Conservation (phyloP, 2,113 vertebrate species). For the Bos javanicus region DNA sequence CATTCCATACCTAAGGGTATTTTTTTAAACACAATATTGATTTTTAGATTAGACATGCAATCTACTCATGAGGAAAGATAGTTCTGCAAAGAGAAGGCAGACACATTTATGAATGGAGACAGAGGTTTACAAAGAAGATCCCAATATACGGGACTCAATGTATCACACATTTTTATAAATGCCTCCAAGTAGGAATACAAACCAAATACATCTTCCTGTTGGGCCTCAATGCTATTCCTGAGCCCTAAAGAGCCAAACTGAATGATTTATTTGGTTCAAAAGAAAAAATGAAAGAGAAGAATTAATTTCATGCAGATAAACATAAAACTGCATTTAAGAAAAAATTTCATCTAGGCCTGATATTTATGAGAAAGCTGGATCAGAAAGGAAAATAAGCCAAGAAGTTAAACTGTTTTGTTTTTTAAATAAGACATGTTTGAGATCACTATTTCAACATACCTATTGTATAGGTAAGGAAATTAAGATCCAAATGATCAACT, state of each 20-base stretch:
- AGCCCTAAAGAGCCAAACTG: not conserved
- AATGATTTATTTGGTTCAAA: not conserved
- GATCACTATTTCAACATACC: not conserved
- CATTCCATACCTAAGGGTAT: not conserved
- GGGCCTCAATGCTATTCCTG: not conserved
- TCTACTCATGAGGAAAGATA: slow-evolving; percentile 20
- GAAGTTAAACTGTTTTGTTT: not conserved
- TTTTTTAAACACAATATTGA: not conserved
- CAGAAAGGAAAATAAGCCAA: not conserved
- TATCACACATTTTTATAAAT: slow-evolving; percentile 31
- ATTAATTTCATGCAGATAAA: not conserved
- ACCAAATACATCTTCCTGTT: not conserved
- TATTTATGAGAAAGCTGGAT: not conserved
- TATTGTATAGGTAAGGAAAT: not conserved
- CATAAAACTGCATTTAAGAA: not conserved
- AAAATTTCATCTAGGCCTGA: not conserved
- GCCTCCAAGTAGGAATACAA: not conserved
- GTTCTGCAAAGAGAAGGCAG: not conserved
- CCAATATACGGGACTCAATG: not conserved
- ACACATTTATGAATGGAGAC: not conserved
- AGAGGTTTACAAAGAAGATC: slow-evolving; percentile 8
- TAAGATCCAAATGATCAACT: not conserved
- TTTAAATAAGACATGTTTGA: not conserved
- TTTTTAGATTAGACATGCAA: not conserved
- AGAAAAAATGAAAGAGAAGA: not conserved